Percentiles rank a stretch among this genome's conserved stretches.
Conservation (phyloP, 2,888 invertebrate species). For the Tipula unca region DNA sequence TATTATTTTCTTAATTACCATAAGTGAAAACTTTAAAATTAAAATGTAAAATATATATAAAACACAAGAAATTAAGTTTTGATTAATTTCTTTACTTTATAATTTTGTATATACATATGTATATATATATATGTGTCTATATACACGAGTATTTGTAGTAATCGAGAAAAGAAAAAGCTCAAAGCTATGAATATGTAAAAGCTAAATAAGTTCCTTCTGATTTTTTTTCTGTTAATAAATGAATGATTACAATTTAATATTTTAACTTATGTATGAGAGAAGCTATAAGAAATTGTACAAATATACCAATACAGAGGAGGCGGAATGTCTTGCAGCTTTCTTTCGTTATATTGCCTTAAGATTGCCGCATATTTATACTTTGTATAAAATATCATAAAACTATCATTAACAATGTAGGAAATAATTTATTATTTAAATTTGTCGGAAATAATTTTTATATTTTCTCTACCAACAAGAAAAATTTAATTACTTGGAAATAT, state of each 20-base stretch:
- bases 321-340: neutral
- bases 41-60: neutral
- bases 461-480: neutral
- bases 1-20: neutral
- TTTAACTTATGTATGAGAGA: neutral
- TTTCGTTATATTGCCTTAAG: neutral
- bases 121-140: neutral
- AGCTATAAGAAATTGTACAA: neutral
- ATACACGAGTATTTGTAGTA: neutral
- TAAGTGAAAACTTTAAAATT: neutral
- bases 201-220: neutral
- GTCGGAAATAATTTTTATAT: neutral
- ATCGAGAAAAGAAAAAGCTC: neutral
- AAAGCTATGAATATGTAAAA: neutral
- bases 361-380: neutral
- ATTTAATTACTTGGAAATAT: neutral
- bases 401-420: neutral
- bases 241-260: neutral
- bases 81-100: neutral
- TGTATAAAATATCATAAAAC: neutral
- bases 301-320: neutral
- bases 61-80: neutral
- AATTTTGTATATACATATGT: neutral
- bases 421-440: neutral
- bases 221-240: neutral